phyloP scores from a whole-genome alignment of 2,888 invertebrate species.

The Catocala nupta region DNA sequence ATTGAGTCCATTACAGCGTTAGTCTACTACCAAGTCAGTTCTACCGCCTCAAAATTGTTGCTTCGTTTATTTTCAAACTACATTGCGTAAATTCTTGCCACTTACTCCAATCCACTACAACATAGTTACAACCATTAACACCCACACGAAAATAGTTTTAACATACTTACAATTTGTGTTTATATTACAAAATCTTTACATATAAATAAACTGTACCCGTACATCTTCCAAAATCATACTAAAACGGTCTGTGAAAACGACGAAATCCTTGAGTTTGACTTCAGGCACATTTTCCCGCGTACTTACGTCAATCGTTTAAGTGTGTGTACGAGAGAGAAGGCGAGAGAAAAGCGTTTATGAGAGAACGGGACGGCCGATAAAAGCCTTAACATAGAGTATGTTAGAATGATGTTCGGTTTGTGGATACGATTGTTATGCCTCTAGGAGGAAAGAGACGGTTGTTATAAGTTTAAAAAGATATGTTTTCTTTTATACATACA shows the following conservation, averaged over 20 bases:
- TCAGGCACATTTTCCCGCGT: slow-evolving; percentile 66
- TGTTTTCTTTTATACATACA: no score
- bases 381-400: slow-evolving; percentile 68
- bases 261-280: slow-evolving; percentile 63
- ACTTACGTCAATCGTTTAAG: slow-evolving; percentile 67
- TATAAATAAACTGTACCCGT: slow-evolving; percentile 2
- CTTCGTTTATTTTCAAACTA: background rate
- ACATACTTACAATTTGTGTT: background rate
- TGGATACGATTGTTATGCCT: slow-evolving; percentile 30
- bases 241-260: slow-evolving; percentile 46
- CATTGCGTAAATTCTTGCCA: background rate
- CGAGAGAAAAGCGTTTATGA: slow-evolving; percentile 45
- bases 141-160: background rate
- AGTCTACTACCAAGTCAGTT: no score
- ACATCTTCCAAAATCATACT: slow-evolving; percentile 33
- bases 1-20: no score
- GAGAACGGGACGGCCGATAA: slow-evolving; percentile 58
- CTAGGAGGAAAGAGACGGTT: slow-evolving; percentile 25
- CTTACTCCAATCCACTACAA: background rate
- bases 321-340: slow-evolving; percentile 58
- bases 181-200: background rate
- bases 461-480: background rate
- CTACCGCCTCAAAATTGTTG: background rate
- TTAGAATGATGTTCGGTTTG: slow-evolving; percentile 1
- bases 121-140: background rate